Conservation (phyloP, 1,140 invertebrate genomes). For the Acromyrmex heyeri region DNA sequence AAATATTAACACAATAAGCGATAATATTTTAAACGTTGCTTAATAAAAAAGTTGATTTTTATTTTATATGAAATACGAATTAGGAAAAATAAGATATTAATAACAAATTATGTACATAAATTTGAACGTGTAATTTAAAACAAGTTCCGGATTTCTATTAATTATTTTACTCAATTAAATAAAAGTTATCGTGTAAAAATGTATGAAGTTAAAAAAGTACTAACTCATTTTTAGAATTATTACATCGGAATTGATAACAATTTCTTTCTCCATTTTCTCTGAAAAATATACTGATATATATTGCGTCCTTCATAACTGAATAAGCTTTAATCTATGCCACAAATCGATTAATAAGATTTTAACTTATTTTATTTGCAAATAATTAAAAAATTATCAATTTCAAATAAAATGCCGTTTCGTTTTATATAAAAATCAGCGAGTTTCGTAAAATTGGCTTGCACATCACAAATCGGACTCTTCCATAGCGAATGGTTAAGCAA, state of each 20-base stretch:
- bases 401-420: not conserved
- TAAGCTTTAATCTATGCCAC: not conserved
- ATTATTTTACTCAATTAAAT: not conserved
- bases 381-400: not conserved
- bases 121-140: conserved; percentile 17
- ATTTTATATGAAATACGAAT: not conserved
- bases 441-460: conserved; percentile 33
- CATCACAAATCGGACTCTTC: conserved; percentile 22
- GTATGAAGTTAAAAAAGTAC: not conserved
- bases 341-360: conserved; percentile 8
- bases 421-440: conserved; percentile 20
- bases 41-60: not conserved
- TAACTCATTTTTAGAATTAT: conserved; percentile 20
- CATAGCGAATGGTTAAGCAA: conserved; percentile 14
- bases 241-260: conserved; percentile 1
- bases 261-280: not conserved
- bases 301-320: not conserved
- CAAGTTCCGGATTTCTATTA: not conserved
- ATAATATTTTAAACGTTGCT: not conserved
- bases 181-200: conserved; percentile 2
- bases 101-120: not conserved
- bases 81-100: not conserved
- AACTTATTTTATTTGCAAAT: not conserved
- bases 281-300: not conserved
- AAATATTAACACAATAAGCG: not conserved